Percentiles rank a stretch among this genome's conserved stretches.
phyloP scores from a whole-genome alignment of 2,113 vertebrate genomes.

The Myotis davidii region DNA sequence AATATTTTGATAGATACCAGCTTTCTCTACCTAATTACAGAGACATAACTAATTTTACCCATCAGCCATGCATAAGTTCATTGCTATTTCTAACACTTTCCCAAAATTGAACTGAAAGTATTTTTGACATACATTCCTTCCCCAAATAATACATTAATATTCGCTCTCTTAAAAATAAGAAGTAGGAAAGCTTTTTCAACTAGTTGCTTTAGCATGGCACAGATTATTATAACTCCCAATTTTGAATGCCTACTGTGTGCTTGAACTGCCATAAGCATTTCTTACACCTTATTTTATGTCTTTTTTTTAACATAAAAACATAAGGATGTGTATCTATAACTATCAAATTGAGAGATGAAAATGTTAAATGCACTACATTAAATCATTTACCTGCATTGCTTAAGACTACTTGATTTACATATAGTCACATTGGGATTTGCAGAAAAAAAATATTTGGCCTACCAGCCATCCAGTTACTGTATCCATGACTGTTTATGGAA shows the following conservation, averaged over 20 bases:
- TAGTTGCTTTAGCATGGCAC: not conserved
- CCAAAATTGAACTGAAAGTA: slow-evolving; percentile 68
- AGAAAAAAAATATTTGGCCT: not conserved
- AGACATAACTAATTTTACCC: slow-evolving; percentile 77
- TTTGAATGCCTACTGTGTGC: slow-evolving; percentile 27
- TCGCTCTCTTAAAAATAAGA: slow-evolving; percentile 51
- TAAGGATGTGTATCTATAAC: not conserved
- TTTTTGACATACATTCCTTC: slow-evolving; percentile 71
- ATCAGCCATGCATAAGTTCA: slow-evolving; percentile 72
- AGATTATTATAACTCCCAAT: not conserved
- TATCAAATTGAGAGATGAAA: not conserved
- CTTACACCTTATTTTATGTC: not conserved
- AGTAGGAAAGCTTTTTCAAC: not conserved
- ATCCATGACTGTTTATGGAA: not conserved
- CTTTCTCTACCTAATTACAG: slow-evolving; percentile 75
- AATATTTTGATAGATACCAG: slow-evolving; percentile 80
- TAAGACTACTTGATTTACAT: not conserved
- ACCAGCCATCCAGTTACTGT: not conserved
- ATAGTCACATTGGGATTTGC: not conserved
- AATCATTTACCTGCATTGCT: not conserved
- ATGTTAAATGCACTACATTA: not conserved
- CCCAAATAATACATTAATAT: slow-evolving; percentile 66
- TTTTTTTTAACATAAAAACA: not conserved
- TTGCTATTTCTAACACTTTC: slow-evolving; percentile 72
- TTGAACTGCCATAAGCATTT: not conserved